Percentiles rank a stretch among this genome's conserved stretches.
Evolutionary conservation across 2,113 vertebrate genomes (phyloP).

Genomic region (Thamnaconus septentrionalis): DNA sequence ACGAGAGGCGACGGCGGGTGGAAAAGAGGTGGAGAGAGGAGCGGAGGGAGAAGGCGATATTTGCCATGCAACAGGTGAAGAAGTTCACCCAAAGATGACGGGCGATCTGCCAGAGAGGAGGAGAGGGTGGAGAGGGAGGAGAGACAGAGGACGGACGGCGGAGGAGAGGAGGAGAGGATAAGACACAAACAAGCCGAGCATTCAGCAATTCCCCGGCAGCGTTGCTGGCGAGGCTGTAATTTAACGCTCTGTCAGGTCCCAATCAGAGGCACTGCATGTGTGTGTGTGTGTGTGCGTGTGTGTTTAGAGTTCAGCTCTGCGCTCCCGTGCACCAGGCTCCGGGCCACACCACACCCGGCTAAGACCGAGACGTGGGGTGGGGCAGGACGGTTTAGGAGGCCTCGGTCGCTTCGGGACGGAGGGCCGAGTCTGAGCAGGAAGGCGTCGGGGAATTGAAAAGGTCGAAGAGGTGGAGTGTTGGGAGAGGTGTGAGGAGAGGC

Average conservation of each 20-base stretch:
- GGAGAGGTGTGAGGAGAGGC: constrained; percentile 2
- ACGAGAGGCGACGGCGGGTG: too few species aligned
- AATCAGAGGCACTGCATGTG: constrained; percentile 53
- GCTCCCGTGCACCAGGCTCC: constrained; percentile 5
- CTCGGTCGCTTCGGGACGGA: constrained; percentile 2
- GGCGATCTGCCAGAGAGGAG: too few species aligned
- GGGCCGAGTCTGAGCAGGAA: constrained; percentile 22
- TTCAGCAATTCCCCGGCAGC: constrained; percentile 58
- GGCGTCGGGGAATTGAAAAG: constrained; percentile 23
- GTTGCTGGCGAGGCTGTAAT: constrained; percentile 65
- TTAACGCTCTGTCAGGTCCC: constrained; percentile 68
- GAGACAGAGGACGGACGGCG: not conserved
- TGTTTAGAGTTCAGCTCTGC: constrained; percentile 1
- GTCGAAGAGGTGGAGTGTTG: not conserved
- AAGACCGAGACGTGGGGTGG: not conserved
- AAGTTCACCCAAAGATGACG: too few species aligned
- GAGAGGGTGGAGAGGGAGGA: not conserved
- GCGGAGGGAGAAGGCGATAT: not conserved
- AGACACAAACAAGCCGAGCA: constrained; percentile 53
- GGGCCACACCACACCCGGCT: constrained; percentile 40
- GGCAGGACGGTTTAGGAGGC: not conserved
- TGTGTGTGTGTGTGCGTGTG: constrained; percentile 16
- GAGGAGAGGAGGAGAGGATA: constrained; percentile 36
- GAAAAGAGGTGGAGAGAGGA: constrained; percentile 31
- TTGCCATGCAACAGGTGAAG: too few species aligned